Percentiles rank a stretch among this genome's conserved stretches.
These are phyloP conservation scores for Syngnathus floridae DNA, from an alignment of 2,113 vertebrate genomes.

Conservation along the genomic window DNA sequence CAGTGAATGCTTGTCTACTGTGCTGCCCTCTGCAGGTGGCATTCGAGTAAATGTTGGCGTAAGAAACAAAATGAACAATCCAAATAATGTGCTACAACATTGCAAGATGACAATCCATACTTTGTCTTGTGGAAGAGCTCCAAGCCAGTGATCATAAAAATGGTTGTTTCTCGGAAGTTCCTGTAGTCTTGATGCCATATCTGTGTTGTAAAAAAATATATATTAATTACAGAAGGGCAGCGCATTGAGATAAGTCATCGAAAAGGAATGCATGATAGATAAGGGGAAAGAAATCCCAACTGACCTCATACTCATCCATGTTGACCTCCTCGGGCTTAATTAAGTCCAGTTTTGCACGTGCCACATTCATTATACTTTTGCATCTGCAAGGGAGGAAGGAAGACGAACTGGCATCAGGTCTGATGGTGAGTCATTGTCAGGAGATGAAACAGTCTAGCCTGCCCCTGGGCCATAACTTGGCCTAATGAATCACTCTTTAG, in stretches of 20 bases:
- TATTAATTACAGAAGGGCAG: background rate
- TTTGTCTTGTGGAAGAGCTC: slow-evolving; percentile 90
- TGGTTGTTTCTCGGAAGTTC: slow-evolving; percentile 87
- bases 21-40: slow-evolving; percentile 60
- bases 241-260: background rate
- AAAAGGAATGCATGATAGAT: background rate
- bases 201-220: slow-evolving; percentile 59
- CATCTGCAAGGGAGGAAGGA: slow-evolving; percentile 71
- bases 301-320: slow-evolving; percentile 92
- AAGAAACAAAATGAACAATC: background rate
- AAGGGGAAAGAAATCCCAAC: slow-evolving; percentile 27
- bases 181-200: slow-evolving; percentile 93
- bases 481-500: slow-evolving; percentile 69
- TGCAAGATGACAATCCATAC: slow-evolving; percentile 40
- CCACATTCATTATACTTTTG: slow-evolving; percentile 95
- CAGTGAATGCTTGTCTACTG: background rate
- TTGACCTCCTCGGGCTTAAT: slow-evolving; percentile 95
- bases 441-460: slow-evolving; percentile 43
- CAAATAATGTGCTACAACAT: background rate
- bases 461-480: slow-evolving; percentile 49
- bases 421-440: slow-evolving; percentile 42
- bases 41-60: background rate
- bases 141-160: slow-evolving; percentile 89
- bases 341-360: slow-evolving; percentile 91
- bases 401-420: slow-evolving; percentile 15